Evolutionary conservation across 1,140 invertebrate genomes (phyloP), one percentile per base, ranked within the genome.

Genomic region (Gonatopus flavifemur): DNA sequence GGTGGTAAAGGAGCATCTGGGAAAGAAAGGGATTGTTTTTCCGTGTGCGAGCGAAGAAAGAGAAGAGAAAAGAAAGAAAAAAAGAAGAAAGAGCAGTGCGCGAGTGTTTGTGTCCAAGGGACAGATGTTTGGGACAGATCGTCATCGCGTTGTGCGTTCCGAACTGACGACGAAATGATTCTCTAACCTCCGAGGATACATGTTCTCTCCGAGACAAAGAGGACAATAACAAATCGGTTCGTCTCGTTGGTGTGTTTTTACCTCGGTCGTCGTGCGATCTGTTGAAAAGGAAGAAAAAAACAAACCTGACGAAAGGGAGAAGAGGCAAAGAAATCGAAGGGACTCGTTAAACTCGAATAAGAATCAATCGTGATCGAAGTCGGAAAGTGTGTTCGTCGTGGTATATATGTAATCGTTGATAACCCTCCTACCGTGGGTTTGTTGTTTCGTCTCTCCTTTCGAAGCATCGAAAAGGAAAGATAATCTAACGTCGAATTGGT

Each of bases 91-190:
- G 12, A 10, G 9, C 3, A 13, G 5, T n/a, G 37, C n/a, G 36
- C 5, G 6, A 9, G 10, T 12, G 37, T 8, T 12, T 19, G 18
- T 22, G 39, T 38, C n/a, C 24, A 16, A 43, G 7, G 33, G 41
- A 50, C 19, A 56, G 50, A 35, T 30, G 16, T 12, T 16, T 7
- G 15, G 18, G 45, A 33, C 36, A 21, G 25, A 35, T 16, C 20
- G 18, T 35, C 32, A 40, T 13, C 3, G 38, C 20, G 20, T 16
- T 44, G 53, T 46, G 49, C 42, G 25, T 48, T 24, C 32, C 28
- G 49, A 38, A 46, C 47, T 49, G 49, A 37, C 45, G 42, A 59
- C 33, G 58, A 62, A 56, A 62, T 62, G 59, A 62, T 54, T 15
- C 45, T 52, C 53, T 62, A 62, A 57, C 54, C 31, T n/a, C n/a